phyloP scores from a whole-genome alignment of 2,113 vertebrate genomes.

The Phodopus roborovskii region DNA sequence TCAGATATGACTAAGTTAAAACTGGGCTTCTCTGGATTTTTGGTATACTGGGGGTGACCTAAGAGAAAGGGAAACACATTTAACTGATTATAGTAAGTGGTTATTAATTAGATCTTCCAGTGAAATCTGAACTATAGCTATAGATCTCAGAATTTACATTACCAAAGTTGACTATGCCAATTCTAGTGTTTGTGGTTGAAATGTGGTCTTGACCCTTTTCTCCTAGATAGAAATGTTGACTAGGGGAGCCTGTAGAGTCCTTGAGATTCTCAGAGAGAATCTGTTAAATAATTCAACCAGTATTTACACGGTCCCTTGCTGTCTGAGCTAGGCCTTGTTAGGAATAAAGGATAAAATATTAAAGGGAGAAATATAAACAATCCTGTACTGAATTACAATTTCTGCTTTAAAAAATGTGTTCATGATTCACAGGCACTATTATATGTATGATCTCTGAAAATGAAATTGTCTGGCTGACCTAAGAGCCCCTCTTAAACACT shows the following conservation, averaged over 20 bases:
- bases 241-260: constrained; percentile 38
- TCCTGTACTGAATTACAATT: constrained; percentile 66
- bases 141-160: background rate
- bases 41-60: background rate
- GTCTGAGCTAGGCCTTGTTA: constrained; percentile 69
- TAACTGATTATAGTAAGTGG: background rate
- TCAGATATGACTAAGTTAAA: background rate
- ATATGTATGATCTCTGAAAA: constrained; percentile 48
- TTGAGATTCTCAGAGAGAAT: constrained; percentile 50
- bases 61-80: constrained; percentile 10
- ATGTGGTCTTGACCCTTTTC: background rate
- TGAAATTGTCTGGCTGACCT: constrained; percentile 50
- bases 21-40: background rate
- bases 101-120: constrained; percentile 19
- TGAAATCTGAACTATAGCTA: background rate
- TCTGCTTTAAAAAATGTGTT: constrained; percentile 54
- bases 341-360: constrained; percentile 79
- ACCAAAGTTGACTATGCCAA: background rate
- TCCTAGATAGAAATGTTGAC: constrained; percentile 44
- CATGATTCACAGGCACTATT: constrained; percentile 58
- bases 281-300: constrained; percentile 77
- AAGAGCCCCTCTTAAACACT: constrained; percentile 36
- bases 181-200: constrained; percentile 26
- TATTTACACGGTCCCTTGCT: constrained; percentile 70
- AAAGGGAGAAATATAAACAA: constrained; percentile 76